These are phyloP conservation scores for Bos taurus DNA, from an alignment of 2,113 vertebrate genomes.

Conservation along the genomic window DNA sequence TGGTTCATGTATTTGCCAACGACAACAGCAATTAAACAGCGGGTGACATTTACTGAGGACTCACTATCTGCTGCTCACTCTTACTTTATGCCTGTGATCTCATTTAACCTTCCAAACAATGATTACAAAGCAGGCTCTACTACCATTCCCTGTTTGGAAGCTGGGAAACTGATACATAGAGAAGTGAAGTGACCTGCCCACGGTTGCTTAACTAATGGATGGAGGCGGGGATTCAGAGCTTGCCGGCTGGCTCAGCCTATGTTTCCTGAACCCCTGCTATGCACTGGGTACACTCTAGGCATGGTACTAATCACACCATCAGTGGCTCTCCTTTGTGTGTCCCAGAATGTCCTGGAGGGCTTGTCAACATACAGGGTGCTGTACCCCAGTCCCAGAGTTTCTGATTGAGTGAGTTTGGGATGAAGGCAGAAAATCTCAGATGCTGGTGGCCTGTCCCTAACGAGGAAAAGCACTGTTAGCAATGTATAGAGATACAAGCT, in stretches of 20 bases:
- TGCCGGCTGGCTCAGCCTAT: not conserved
- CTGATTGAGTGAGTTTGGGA: not conserved
- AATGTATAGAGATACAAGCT: not conserved
- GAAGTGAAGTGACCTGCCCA: not conserved
- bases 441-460: not conserved
- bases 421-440: not conserved
- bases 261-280: not conserved
- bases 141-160: not conserved
- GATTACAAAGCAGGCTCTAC: not conserved
- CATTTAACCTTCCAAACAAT: not conserved
- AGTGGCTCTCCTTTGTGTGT: not conserved
- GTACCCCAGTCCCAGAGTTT: not conserved
- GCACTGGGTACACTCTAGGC: not conserved
- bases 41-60: not conserved
- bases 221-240: not conserved
- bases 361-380: not conserved
- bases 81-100: not conserved
- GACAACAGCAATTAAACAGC: constrained; percentile 24
- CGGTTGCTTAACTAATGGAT: not conserved
- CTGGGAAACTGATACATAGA: not conserved
- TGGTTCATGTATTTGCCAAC: not conserved
- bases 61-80: not conserved
- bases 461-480: not conserved
- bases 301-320: accelerated
- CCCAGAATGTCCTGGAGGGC: not conserved